Evolutionary conservation across 1,140 invertebrate genomes (phyloP), one percentile per base, ranked within the genome.

Genomic region (Drosophila orena): DNA sequence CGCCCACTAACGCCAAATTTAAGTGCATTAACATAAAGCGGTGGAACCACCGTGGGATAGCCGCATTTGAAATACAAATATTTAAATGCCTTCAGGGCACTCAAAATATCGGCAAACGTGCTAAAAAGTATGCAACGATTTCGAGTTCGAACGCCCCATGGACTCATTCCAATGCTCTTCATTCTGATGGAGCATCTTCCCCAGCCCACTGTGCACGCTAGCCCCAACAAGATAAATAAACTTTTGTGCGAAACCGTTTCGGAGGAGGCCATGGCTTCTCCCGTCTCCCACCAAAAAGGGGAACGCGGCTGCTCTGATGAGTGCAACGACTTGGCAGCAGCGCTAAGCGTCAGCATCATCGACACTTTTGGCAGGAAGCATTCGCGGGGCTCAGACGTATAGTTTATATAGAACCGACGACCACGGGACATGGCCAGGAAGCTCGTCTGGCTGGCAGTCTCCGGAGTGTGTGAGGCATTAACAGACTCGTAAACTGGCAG

Each of bases 21-120:
- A 89, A 89, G 84, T 89, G 85, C 84, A 90, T 89, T 90, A 89
- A 89, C 84, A 89, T 90, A 80, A 89, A 89, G 42, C 61, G 55
- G 62, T 74, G 56, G 20, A 49, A 53, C 27, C 56, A 76, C 60
- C 58, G 71, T 76, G 70, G 49, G 2, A 11, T 5, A 5, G 8
- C 35, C 12, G 5, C 2, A 10, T 11, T 22, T 12, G 0, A 49
- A 49, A 20, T 44, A 11, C 30, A 11, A 11, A 20, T 5, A 20
- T 17, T 20, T 4, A 11, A 17, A 17, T 20, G 20, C 0, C 37
- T 38, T 38, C 14, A 14, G 2, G 14, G 11, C 2, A 3, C 0
- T 3, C 1, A 42, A 3, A 15, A 10, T 15, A 40, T 3, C n/a
- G 15, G 0, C 8, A 1, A 15, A 42, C 7, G 2, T 15, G 40